Conservation (phyloP, 2,113 vertebrate genomes). For the Lamprotornis superbus region DNA sequence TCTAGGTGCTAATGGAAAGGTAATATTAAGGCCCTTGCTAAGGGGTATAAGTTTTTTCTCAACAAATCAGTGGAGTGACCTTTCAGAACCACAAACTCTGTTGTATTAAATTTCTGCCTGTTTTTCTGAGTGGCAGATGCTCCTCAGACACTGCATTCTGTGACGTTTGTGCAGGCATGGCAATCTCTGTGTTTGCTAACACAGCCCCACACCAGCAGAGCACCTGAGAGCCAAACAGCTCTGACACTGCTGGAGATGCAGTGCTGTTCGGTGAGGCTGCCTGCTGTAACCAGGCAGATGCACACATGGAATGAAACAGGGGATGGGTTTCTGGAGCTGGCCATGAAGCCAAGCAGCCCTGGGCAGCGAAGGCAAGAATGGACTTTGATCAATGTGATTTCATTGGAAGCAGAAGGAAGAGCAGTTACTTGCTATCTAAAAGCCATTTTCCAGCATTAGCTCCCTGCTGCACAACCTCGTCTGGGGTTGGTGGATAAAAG, state of each 20-base stretch:
- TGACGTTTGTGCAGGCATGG: background rate
- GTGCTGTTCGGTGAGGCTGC: background rate
- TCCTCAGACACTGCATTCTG: background rate
- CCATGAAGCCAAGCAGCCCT: background rate
- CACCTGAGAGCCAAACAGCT: background rate
- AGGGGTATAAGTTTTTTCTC: background rate
- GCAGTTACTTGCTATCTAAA: background rate
- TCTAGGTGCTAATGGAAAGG: background rate
- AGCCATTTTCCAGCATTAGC: background rate
- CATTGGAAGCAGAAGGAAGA: background rate
- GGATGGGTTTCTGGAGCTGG: constrained; percentile 1
- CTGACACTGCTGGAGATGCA: background rate
- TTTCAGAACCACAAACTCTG: background rate
- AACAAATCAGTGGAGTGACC: background rate
- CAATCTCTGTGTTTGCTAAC: background rate
- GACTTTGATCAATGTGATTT: fast-evolving
- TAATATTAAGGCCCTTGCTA: background rate
- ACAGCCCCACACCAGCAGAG: background rate
- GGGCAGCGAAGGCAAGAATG: background rate
- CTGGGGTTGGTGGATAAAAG: background rate
- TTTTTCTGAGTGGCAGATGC: background rate
- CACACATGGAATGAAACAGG: background rate
- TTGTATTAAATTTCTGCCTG: fast-evolving
- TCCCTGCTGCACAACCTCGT: background rate
- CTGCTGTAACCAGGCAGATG: background rate